Base-by-base conservation (phyloP, 2,113 vertebrate species). In the Pseudonaja textilis region DNA sequence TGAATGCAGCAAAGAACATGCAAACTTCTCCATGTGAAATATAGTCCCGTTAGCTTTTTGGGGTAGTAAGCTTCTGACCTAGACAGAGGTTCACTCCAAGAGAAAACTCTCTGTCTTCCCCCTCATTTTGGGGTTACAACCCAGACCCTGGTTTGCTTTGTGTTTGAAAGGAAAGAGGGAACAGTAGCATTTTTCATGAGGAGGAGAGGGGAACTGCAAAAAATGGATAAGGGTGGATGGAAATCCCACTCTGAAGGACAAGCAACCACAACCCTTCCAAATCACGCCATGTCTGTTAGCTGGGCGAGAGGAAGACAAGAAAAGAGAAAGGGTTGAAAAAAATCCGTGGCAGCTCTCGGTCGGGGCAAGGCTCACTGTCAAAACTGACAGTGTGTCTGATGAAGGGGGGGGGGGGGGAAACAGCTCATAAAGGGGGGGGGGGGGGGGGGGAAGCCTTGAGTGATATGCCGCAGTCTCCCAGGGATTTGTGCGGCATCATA, bases 401-500 rank as follows among this genome's bases (percentile, higher is more conserved):
- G 87, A 85, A 89, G 45, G 45, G 45, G 45, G 42, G 18, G 42
- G 64, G 61, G 29, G 59, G 52, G 54, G 87, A 54, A 91, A 54
- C 64, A 91, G 90, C 81, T 90, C 89, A 87, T 90, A 87, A 93
- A n/a, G 14, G 29, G 34, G 52, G 69, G 6, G 39, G 87, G 3
- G 42, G 45, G 61, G 29, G 45, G 42, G 88, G 29, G 64, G 87
- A 55, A 86, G 92, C 89, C 81, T 54, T 11, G 54, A 34, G 56
- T 93, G 92, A 93, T 86, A 90, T 42, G 90, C 90, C n/a, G 59
- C 64, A 85, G 86, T 39, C 64, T 59, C 55, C 55, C 87, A 85
- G 87, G 52, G 90, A 91, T 89, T 16, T 23, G 54, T 25, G 6
- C 18, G 42, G 87, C 87, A 85, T 91, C 93, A 55, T 89, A 91